Percentiles rank a stretch among this genome's conserved stretches.
Conservation (phyloP, 2,888 invertebrate species). For the Parasteatoda lunata region DNA sequence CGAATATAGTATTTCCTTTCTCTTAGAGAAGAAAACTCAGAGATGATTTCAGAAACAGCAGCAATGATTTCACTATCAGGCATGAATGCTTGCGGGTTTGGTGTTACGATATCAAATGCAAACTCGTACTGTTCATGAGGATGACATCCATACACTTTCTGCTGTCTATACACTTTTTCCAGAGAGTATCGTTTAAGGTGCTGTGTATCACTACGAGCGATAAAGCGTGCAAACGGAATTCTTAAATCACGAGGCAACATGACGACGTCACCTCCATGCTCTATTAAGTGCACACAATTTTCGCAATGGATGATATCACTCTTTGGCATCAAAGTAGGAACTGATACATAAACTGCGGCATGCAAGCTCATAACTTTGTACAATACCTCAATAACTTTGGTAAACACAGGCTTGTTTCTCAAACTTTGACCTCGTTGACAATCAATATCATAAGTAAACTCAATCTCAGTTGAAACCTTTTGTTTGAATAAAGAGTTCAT, state of each 20-base stretch:
- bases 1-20: constrained; percentile 79
- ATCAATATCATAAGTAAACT: constrained; percentile 87
- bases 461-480: constrained; percentile 80
- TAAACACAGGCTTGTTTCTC: constrained; percentile 35
- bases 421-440: constrained; percentile 59
- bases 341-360: constrained; percentile 79
- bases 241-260: constrained; percentile 89
- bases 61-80: constrained; percentile 90
- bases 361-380: constrained; percentile 73
- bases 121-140: constrained; percentile 92
- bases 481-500: constrained; percentile 75
- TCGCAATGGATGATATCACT: constrained; percentile 78
- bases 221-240: constrained; percentile 86
- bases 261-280: constrained; percentile 88
- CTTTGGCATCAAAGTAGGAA: constrained; percentile 86
- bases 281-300: constrained; percentile 85
- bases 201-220: constrained; percentile 84
- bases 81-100: constrained; percentile 78
- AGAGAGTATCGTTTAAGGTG: constrained; percentile 89
- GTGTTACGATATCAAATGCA: constrained; percentile 92
- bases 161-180: constrained; percentile 89
- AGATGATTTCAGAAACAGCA: constrained; percentile 84
- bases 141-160: constrained; percentile 82
- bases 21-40: constrained; percentile 78
- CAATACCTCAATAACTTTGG: constrained; percentile 76